Evolutionary conservation across 2,888 invertebrate species (phyloP).

Genomic region (Furcula furcula): DNA sequence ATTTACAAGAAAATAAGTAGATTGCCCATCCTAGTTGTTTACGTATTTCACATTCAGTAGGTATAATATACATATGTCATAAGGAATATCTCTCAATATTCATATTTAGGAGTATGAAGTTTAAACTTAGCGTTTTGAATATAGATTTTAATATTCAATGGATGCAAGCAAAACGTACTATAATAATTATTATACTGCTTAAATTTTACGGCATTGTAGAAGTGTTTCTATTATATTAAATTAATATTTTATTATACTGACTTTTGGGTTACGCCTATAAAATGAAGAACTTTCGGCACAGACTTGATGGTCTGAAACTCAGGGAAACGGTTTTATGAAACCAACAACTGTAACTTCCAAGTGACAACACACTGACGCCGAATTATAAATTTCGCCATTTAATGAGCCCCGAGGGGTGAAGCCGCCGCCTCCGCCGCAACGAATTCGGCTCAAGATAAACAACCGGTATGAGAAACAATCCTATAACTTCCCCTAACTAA

Average conservation of each 20-base stretch:
- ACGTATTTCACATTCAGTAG: too few relatives aligned
- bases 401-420: slow-evolving; percentile 31
- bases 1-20: too few relatives aligned
- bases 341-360: slow-evolving; percentile 24
- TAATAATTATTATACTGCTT: too few relatives aligned
- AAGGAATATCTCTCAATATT: too few relatives aligned
- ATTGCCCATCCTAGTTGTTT: too few relatives aligned
- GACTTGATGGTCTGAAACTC: not conserved
- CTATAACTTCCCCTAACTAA: slow-evolving; percentile 5
- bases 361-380: slow-evolving; percentile 37
- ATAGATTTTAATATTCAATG: too few relatives aligned
- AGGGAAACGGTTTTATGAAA: slow-evolving; percentile 22
- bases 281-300: not conserved
- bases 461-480: slow-evolving; percentile 17
- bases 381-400: slow-evolving; percentile 32
- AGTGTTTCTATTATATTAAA: not conserved
- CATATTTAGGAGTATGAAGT: too few relatives aligned
- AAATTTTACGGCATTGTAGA: not conserved
- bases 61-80: too few relatives aligned
- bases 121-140: too few relatives aligned
- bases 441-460: slow-evolving; percentile 27
- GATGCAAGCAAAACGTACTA: too few relatives aligned
- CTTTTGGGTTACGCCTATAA: not conserved
- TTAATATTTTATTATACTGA: not conserved
- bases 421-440: slow-evolving; percentile 15